These are phyloP conservation scores for Pelochelys cantorii DNA, from an alignment of 2,797 vertebrate species.

Conservation along the genomic window DNA sequence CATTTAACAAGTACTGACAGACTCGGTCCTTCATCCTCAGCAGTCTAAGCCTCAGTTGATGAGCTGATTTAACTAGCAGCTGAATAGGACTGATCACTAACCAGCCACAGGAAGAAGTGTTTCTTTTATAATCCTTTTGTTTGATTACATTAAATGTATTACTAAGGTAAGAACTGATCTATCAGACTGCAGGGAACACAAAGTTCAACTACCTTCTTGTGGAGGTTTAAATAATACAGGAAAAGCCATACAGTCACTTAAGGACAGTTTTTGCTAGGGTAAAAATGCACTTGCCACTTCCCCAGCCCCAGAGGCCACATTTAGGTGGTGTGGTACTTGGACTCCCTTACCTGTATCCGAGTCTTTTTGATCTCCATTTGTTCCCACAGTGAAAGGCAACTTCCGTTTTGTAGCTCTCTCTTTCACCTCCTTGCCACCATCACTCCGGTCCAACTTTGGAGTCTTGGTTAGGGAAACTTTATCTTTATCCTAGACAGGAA, in stretches of 20 bases:
- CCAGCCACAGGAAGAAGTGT: background rate
- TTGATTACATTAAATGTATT: fast-evolving
- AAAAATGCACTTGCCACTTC: fast-evolving
- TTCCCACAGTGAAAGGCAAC: constrained; percentile 96
- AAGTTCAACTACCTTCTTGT: fast-evolving
- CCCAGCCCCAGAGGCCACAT: fast-evolving
- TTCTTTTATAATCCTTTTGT: background rate
- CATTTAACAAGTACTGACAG: background rate
- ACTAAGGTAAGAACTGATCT: background rate
- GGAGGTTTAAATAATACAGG: background rate
- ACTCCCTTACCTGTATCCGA: constrained; percentile 93
- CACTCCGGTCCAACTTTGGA: constrained; percentile 96
- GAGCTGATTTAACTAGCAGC: background rate
- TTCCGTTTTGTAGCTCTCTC: constrained; percentile 97
- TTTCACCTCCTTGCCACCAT: constrained; percentile 99
- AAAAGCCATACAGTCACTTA: background rate
- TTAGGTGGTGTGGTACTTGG: fast-evolving
- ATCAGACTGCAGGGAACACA: background rate
- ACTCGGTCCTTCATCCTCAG: background rate
- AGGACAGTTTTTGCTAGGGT: background rate
- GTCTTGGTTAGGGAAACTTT: constrained; percentile 99
- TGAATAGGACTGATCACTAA: fast-evolving
- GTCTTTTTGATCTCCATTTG: constrained; percentile 99
- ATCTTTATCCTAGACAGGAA: constrained; percentile 91
- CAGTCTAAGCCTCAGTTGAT: background rate